Conservation (phyloP, 37 sponge, comb jelly and placozoan genomes). For the Theonella swinhoei region DNA sequence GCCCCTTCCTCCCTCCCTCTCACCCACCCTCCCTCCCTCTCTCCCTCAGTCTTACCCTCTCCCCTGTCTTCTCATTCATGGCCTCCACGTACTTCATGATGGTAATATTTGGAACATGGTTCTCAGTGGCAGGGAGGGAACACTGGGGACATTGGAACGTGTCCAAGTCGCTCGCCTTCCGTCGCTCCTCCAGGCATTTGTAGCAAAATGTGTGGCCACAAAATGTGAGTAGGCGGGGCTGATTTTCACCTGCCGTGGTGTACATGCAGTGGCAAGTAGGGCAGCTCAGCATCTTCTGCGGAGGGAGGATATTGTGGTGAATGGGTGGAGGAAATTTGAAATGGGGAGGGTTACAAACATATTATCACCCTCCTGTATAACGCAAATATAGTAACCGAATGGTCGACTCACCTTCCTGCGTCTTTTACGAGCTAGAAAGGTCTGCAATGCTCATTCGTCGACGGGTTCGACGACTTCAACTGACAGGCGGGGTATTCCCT, state of each 20-base stretch:
- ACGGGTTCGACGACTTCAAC: no score
- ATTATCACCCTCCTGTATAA: no score
- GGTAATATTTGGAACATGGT: constrained; percentile 63
- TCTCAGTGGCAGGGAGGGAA: constrained; percentile 22
- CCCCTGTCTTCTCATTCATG: not conserved
- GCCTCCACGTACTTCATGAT: constrained; percentile 66
- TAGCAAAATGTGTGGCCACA: constrained; percentile 78
- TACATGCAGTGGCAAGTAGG: constrained; percentile 46
- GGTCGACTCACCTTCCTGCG: no score
- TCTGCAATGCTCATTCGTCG: no score
- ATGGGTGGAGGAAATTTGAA: no score
- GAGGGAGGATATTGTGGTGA: not conserved
- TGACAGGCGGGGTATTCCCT: no score
- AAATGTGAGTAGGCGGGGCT: constrained; percentile 40
- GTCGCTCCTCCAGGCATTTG: constrained; percentile 25
- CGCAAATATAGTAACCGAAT: no score
- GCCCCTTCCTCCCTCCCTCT: no score
- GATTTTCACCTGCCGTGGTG: constrained; percentile 49
- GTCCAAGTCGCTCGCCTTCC: not conserved
- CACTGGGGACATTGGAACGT: constrained; percentile 67
- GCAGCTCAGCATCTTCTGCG: constrained; percentile 38
- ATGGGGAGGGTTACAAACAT: no score
- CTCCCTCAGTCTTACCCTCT: not conserved
- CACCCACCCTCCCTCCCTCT: no score
- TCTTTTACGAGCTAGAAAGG: not conserved